Evolutionary conservation across 2,888 invertebrate genomes (phyloP), one percentile per base, ranked within the genome.

Genomic region (Epistrophe eligans): DNA sequence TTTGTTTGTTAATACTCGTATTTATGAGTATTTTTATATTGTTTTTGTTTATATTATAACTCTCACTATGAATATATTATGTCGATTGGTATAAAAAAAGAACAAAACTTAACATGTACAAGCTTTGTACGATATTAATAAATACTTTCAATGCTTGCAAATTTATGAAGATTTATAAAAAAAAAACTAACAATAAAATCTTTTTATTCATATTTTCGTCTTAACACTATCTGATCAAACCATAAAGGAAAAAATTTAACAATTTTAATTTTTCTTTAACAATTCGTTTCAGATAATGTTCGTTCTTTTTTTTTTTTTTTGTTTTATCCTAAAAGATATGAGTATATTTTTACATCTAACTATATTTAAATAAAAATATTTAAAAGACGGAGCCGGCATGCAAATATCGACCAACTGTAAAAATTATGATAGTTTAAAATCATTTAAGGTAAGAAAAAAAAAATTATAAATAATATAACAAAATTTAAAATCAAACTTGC

Each of bases 361-460:
- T 82, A 60, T 43, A 4, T 45, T 17, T 57, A 15, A 13, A 62
- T 24, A 38, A 72, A 58, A 89, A 90, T 90, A 90, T 93, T 92
- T 91, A 93, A 92, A 93, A 93, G 91, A 93, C 93, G 93, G 93
- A 93, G 92, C 93, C 93, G 91, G 93, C 93, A 93, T 93, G 93
- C 93, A 93, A 93, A 93, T 91, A 93, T 92, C 93, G 93, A 93
- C 93, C 93, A 93, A 93, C 93, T 93, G 93, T 88, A 93, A 93
- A 93, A 91, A 92, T 91, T 90, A 87, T 90, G 90, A 90, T 90
- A 70, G 90, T 89, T 67, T 67, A 1, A 48, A 89, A 89, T 82
- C 67, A 79, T 84, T 84, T 88, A 72, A 74, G 66, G 11, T 58
- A 17, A 11, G 35, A 87, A 71, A 83, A 58, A 76, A 72, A 84